A percentile compares a stretch with the other conserved stretches of the same genome.
Evolutionary conservation across 2,797 vertebrate genomes (phyloP).

Genomic region (Todus mexicanus): DNA sequence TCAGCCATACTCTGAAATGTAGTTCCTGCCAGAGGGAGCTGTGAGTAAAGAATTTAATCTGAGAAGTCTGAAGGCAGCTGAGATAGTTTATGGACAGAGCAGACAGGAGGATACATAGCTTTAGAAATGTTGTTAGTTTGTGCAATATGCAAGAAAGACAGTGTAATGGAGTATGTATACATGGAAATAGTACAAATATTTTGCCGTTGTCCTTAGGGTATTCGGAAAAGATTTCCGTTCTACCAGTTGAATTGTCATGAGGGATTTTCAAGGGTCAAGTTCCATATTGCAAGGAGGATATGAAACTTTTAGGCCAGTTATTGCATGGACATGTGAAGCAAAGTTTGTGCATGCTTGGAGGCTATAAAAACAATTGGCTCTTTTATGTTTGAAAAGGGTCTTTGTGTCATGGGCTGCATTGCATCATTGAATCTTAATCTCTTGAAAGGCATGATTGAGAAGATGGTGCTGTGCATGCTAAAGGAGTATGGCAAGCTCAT

Average conservation of each 20-base stretch:
- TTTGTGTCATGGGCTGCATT: conserved; percentile 51
- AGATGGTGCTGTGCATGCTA: conserved; percentile 38
- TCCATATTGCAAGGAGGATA: conserved; percentile 59
- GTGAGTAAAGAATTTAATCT: neutral
- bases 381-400: conserved; percentile 63
- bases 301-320: conserved; percentile 58
- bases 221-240: conserved; percentile 52
- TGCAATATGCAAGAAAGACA: neutral
- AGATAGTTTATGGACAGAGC: conserved; percentile 7
- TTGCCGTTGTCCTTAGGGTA: conserved; percentile 39
- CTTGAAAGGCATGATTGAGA: conserved; percentile 50
- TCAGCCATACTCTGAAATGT: neutral
- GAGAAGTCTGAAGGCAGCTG: neutral
- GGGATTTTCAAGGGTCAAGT: conserved; percentile 62
- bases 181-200: conserved; percentile 55
- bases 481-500: conserved; percentile 47
- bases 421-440: conserved; percentile 52
- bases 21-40: neutral
- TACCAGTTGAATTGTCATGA: conserved; percentile 53
- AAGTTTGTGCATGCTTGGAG: conserved; percentile 40
- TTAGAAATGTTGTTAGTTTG: conserved; percentile 15
- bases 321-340: conserved; percentile 47
- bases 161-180: neutral
- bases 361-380: conserved; percentile 59
- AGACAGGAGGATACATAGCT: neutral